Evolutionary conservation across 2,113 vertebrate genomes (phyloP), one percentile per base, ranked within the genome.

Genomic region (Gila orcuttii): DNA sequence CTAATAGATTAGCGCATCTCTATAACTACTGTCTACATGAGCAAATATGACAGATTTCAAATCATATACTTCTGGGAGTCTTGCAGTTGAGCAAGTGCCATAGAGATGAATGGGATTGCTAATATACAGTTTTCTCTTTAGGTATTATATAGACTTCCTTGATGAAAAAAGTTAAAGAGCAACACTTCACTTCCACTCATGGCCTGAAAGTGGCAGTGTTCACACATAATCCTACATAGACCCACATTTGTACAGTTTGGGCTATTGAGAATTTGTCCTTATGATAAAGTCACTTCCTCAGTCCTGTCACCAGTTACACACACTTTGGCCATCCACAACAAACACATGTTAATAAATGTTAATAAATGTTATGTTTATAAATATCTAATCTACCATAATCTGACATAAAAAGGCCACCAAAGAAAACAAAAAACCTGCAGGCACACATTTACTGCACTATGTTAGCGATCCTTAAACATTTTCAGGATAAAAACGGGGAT

Each of bases 181-280:
- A 17, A 73, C 39, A 71, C 15, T 87, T 87, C 55, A 71, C 39
- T 90, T 55, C 55, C 55, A 10, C 28, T 33, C 39, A 45, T 17
- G 15, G 25, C 71, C 89, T 89, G 89, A 79, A 73, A 87, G 73
- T 82, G 89, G 86, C 86, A 87, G 83, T 86, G 50, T 84, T 64
- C 11, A 52, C 76, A 85, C 85, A 88, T 80, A 33, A 76, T 42
- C 73, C 8, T 10, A 42, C 25, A 33, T 12, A 57, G n/a, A 60
- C 28, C 7, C 47, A 57, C 50, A 52, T 57, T 57, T 9, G 6
- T 21, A 10, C 74, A 84, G 68, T 74, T 73, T 11, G 13, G 83
- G 0, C 60, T 36, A 9, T 17, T 55, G 15, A 87, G 33, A 23
- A 79, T 21, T 15, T 23, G 19, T 73, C 31, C 15, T 60, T 19